phyloP scores from a whole-genome alignment of 35 echinoderm and acorn worm species.

The Stichopus chloronotus region DNA sequence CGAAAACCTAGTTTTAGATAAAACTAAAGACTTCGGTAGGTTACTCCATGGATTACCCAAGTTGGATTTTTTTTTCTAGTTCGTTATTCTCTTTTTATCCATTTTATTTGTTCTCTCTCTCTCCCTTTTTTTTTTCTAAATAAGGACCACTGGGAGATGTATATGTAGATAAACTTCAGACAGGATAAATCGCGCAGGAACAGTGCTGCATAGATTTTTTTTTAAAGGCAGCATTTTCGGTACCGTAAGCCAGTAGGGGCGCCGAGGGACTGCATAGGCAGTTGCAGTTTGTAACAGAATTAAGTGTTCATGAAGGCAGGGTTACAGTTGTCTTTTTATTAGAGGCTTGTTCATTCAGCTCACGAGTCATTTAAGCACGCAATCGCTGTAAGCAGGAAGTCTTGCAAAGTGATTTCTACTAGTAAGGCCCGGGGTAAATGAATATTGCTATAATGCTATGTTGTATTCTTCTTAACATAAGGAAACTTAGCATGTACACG shows the following conservation, averaged over 20 bases:
- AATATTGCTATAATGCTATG: too few relatives aligned
- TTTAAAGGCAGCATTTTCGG: conserved; percentile 12
- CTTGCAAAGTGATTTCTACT: too few relatives aligned
- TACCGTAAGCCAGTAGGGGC: conserved; percentile 21
- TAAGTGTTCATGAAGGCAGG: not conserved
- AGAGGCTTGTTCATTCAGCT: not conserved
- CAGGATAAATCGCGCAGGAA: not conserved
- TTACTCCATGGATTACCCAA: conserved; percentile 32
- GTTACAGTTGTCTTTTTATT: not conserved
- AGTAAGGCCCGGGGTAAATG: too few relatives aligned
- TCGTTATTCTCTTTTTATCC: too few relatives aligned
- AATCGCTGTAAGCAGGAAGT: too few relatives aligned
- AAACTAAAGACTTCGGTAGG: not conserved
- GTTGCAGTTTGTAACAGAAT: not conserved
- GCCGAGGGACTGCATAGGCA: conserved; percentile 19
- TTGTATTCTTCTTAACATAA: too few relatives aligned
- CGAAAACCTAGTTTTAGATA: conserved; percentile 2
- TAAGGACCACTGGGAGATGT: conserved; percentile 15
- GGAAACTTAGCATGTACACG: not conserved
- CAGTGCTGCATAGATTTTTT: not conserved
- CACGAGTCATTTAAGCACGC: not conserved
- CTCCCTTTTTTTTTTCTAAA: not conserved
- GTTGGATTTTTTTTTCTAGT: conserved; percentile 8
- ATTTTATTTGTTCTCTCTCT: not conserved
- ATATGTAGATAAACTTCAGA: conserved; percentile 24